Base-by-base conservation (phyloP, 2,113 vertebrate genomes). In the Boulengeromyrus knoepffleri region DNA sequence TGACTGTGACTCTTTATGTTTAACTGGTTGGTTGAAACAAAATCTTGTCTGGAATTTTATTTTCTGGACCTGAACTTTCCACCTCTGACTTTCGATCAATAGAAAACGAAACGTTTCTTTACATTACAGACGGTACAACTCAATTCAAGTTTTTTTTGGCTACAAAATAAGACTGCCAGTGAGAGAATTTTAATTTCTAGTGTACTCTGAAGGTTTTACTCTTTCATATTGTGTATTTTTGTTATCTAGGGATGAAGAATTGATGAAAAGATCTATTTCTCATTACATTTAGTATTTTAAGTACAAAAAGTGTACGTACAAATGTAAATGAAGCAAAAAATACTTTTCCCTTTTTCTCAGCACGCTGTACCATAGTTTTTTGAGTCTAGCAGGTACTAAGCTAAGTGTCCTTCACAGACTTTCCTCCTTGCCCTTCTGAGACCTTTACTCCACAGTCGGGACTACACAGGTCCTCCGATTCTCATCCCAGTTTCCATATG, bases 401-500 rank as follows among this genome's bases (percentile, higher is more conserved):
- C 31, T 50, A 45, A 0, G 50, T 85, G 77, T 17, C 45, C 31
- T 8, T 84, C 27, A 56, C 88, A 89, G 74, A 9, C 36, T 31
- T 17, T 27, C 46, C 45, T 21, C 70, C 9, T 42, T 15, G 0
- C 42, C n/a, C 8, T 9, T 36, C 24, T 7, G 9, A 89, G 13
- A 12, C 2, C 27, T 52, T 97, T 94, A 52, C 87, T 96, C 91
- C 0, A 92, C 92, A 77, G 92, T 92, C 0, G 93, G 96, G 85
- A 95, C 87, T 1, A 92, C 93, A 90, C 93, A 95, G 91, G 52
- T 94, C 90, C 49, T 93, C 90, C 91, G 95, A 0, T 92, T 88
- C 89, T 95, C 95, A 0, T 93, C 91, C 90, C 96, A 93, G 87
- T 91, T 86, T n/a, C 96, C 96, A 0, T 97, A 96, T 24, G 97